Conservation (phyloP, 2,113 vertebrate species). For the Pterophyllum scalare region DNA sequence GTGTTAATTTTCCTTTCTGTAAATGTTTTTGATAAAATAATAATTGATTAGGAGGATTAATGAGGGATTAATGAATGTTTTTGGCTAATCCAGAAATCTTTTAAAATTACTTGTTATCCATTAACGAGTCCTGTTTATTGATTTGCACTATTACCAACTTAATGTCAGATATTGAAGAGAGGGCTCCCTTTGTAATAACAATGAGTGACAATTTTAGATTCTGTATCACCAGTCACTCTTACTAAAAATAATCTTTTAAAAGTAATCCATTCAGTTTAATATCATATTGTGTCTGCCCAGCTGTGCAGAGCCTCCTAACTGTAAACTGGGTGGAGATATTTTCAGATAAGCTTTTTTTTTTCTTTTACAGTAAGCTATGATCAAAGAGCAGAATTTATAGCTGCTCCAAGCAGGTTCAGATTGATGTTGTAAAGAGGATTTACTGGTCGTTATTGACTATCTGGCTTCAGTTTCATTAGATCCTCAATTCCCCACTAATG, state of each 20-base stretch:
- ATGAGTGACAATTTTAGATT: not conserved
- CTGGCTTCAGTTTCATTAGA: conserved; percentile 27
- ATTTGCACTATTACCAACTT: not conserved
- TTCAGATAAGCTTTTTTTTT: not conserved
- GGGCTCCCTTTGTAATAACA: not conserved
- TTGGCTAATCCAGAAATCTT: not conserved
- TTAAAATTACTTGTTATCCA: not conserved
- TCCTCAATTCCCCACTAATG: not conserved
- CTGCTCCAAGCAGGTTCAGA: not conserved
- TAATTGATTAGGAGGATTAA: not conserved
- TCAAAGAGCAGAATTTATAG: not conserved
- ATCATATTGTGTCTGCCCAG: not conserved
- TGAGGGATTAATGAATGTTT: not conserved
- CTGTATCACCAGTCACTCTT: not conserved
- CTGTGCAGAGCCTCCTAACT: not conserved
- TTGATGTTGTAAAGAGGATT: not conserved
- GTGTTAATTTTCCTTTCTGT: not conserved
- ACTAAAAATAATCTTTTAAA: not conserved
- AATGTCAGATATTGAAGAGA: not conserved
- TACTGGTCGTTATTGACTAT: conserved; percentile 16
- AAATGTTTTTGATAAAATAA: not conserved
- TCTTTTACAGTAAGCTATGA: not conserved
- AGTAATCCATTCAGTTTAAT: not conserved
- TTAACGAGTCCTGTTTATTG: not conserved
- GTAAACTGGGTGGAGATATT: not conserved